Evolutionary conservation across 2,888 invertebrate genomes (phyloP).

Genomic region (Mystacides longicornis): DNA sequence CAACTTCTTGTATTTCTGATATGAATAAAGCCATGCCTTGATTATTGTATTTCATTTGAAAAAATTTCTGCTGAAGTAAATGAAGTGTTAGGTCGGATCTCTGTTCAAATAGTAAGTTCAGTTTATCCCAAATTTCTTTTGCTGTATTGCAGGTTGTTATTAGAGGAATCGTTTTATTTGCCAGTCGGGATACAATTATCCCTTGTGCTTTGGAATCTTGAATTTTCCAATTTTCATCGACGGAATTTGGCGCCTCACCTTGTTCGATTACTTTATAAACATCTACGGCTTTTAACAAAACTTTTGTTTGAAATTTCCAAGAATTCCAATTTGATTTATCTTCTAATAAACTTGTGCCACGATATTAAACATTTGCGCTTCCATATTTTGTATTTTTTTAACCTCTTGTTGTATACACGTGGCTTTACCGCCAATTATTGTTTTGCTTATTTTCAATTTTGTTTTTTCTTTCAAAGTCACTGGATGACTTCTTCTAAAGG

Average conservation of each 20-base stretch:
- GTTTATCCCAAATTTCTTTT: background rate
- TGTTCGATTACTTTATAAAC: background rate
- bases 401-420: background rate
- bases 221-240: background rate
- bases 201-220: slow-evolving; percentile 1
- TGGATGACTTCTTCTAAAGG: no score
- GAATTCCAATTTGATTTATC: background rate
- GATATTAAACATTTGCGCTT: background rate
- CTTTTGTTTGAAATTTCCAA: background rate
- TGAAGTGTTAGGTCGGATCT: background rate
- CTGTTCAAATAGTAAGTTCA: background rate
- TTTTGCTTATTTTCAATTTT: no score
- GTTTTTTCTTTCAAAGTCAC: no score
- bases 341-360: background rate
- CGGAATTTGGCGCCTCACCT: background rate
- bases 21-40: background rate
- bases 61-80: background rate
- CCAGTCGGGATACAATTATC: background rate
- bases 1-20: background rate
- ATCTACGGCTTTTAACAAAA: background rate
- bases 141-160: background rate
- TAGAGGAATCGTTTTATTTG: background rate
- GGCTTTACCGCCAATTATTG: background rate
- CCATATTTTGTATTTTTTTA: background rate
- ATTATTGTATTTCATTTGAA: background rate